phyloP scores from a whole-genome alignment of 2,888 invertebrate species.

The Lepetodrilus schrolli region DNA sequence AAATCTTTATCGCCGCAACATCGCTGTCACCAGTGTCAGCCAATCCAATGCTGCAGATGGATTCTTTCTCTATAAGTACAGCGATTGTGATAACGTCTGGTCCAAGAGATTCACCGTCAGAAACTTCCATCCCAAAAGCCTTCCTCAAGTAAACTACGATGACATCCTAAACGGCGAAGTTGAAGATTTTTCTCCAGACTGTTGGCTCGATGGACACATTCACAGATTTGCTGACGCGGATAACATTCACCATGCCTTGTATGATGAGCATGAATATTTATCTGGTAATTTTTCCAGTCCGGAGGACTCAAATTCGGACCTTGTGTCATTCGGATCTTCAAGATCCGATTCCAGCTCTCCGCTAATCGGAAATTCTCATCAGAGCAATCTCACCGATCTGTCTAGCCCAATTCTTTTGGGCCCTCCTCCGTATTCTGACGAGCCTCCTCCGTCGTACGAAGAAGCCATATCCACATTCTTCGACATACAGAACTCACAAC shows the following conservation, averaged over 20 bases:
- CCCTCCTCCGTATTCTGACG: conserved; percentile 54
- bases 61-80: too few relatives aligned
- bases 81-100: too few relatives aligned
- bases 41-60: too few relatives aligned
- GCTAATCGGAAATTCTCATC: conserved; percentile 25
- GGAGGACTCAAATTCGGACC: conserved; percentile 21
- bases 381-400: not conserved
- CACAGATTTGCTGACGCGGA: conserved; percentile 46
- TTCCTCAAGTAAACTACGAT: conserved; percentile 49
- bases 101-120: not conserved
- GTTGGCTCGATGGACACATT: conserved; percentile 59
- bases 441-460: conserved; percentile 57
- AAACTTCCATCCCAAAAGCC: conserved; percentile 49
- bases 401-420: conserved; percentile 31
- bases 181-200: conserved; percentile 58
- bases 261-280: too few relatives aligned
- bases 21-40: too few relatives aligned
- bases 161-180: conserved; percentile 51
- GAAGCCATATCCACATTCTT: conserved; percentile 44
- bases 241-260: not conserved
- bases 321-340: not conserved
- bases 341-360: conserved; percentile 20
- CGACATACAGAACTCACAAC: too few relatives aligned
- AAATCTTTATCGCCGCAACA: too few relatives aligned
- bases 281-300: not conserved